Evolutionary conservation across 2,888 invertebrate species (phyloP).

Genomic region (Dryocosmus kuriphilus): DNA sequence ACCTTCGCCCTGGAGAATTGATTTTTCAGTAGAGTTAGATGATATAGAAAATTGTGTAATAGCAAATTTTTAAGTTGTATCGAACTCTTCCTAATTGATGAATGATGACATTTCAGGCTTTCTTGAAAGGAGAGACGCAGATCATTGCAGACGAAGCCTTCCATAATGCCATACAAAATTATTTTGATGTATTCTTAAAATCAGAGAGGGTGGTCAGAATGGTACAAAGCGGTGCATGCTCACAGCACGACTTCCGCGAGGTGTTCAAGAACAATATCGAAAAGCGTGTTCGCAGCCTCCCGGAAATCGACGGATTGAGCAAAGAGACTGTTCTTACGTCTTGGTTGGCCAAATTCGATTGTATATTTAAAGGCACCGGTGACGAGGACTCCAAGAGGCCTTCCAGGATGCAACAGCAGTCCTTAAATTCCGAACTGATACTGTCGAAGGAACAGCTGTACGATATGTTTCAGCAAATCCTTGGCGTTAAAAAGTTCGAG

Average conservation of each 20-base stretch:
- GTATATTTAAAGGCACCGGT: constrained; percentile 95
- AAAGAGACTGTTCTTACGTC: constrained; percentile 99
- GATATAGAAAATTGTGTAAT: constrained; percentile 8
- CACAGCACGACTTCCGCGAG: constrained; percentile 98
- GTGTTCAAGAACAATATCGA: constrained; percentile 99
- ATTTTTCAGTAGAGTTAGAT: constrained; percentile 12
- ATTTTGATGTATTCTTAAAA: constrained; percentile 96
- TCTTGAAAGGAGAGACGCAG: constrained; percentile 98
- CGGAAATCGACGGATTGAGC: constrained; percentile 99
- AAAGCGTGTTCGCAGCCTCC: constrained; percentile 97
- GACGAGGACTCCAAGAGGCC: constrained; percentile 94
- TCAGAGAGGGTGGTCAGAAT: constrained; percentile 97
- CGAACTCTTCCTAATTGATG: neutral
- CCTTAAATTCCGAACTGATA: constrained; percentile 94
- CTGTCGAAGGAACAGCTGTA: constrained; percentile 99
- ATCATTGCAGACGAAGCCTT: constrained; percentile 99
- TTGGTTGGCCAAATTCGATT: constrained; percentile 99
- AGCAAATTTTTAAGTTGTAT: neutral
- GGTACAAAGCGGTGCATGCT: constrained; percentile 98
- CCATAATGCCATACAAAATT: constrained; percentile 98
- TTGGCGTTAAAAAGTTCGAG: constrained; percentile 99
- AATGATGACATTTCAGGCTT: constrained; percentile 82
- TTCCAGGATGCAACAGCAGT: constrained; percentile 92
- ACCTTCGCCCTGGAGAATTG: constrained; percentile 61
- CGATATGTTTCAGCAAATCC: constrained; percentile 99